Conservation (phyloP, 2,797 vertebrate species). For the Dicrostonyx torquatus region DNA sequence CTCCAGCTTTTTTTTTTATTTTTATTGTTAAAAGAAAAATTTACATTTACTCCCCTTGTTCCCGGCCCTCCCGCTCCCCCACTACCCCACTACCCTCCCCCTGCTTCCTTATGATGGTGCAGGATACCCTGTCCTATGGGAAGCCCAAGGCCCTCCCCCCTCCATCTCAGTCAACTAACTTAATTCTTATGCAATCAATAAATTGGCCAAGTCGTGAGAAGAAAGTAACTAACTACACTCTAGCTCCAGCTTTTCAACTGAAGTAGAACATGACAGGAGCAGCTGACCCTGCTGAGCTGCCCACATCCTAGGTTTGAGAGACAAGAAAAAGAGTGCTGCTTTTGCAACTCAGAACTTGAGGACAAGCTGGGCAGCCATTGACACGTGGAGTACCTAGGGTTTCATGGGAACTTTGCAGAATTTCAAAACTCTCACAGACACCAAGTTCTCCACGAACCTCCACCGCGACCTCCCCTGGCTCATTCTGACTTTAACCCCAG, state of each 20-base stretch:
- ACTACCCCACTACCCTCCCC: too few species aligned
- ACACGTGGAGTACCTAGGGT: neutral
- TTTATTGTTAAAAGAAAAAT: too few species aligned
- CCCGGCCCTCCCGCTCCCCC: too few species aligned
- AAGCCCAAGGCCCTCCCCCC: too few species aligned
- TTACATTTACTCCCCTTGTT: too few species aligned
- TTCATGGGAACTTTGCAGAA: neutral
- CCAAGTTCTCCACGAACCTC: neutral
- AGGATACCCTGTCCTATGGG: too few species aligned
- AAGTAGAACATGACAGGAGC: neutral
- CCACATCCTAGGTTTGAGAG: neutral
- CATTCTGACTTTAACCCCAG: neutral
- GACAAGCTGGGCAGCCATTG: neutral
- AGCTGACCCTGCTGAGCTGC: neutral
- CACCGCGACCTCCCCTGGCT: neutral
- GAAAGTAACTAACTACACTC: too few species aligned
- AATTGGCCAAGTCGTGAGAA: too few species aligned
- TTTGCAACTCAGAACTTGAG: neutral
- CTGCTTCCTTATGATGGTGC: too few species aligned
- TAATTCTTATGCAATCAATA: too few species aligned
- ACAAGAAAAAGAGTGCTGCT: neutral
- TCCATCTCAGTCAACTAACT: too few species aligned
- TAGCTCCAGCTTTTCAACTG: neutral
- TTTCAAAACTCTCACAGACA: neutral
- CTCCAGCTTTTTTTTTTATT: too few species aligned